These are phyloP conservation scores for Therioaphis trifolii DNA, from an alignment of 2,888 invertebrate genomes.

Conservation along the genomic window DNA sequence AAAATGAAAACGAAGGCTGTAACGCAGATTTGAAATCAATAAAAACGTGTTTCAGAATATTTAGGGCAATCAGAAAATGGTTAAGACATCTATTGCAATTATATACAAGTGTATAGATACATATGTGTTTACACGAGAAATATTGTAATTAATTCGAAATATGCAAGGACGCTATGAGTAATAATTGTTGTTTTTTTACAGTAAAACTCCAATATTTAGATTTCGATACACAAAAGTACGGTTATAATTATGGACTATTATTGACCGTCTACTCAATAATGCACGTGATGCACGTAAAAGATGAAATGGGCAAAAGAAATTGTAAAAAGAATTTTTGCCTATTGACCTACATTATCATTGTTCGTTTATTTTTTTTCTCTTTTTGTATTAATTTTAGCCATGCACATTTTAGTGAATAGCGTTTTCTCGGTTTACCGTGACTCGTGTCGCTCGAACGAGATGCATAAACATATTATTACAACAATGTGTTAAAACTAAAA, in stretches of 20 bases:
- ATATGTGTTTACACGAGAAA: conserved; percentile 10
- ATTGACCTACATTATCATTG: conserved; percentile 37
- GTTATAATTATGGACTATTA: not conserved
- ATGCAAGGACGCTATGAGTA: conserved; percentile 25
- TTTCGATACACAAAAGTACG: not conserved
- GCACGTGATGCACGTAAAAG: not conserved
- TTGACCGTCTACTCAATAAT: not conserved
- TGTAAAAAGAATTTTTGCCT: conserved; percentile 18
- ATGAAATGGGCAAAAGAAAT: conserved; percentile 26
- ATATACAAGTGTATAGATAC: not conserved
- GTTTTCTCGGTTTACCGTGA: conserved; percentile 31
- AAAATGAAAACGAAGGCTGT: conserved; percentile 40
- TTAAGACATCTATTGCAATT: conserved; percentile 26
- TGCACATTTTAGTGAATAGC: conserved; percentile 10
- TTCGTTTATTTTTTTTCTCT: too few species aligned
- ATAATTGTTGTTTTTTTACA: conserved; percentile 2
- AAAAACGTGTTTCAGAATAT: conserved; percentile 50
- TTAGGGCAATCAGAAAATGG: conserved; percentile 39
- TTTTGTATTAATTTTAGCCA: conserved; percentile 28
- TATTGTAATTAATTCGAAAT: conserved; percentile 48
- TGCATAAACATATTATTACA: not conserved
- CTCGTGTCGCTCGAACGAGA: conserved; percentile 17
- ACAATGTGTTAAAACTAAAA: not conserved
- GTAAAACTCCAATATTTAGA: not conserved
- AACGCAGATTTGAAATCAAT: conserved; percentile 40